Evolutionary conservation across 2,888 invertebrate genomes (phyloP).

Genomic region (Morinoia aosen): DNA sequence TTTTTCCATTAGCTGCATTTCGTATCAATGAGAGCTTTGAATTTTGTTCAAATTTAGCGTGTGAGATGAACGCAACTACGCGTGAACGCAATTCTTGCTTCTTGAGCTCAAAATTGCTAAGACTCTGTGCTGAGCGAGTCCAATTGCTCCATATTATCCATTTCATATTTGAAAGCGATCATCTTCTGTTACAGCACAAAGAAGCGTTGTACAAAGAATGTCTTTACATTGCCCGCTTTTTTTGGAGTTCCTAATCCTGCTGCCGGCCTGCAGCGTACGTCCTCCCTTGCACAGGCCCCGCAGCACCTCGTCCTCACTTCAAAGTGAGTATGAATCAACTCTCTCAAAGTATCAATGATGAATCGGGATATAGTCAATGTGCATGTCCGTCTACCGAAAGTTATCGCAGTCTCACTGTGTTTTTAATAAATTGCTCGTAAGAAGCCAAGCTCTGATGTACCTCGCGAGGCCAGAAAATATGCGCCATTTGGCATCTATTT

Average conservation of each 20-base stretch:
- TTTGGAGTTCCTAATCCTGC: not conserved
- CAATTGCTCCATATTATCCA: not conserved
- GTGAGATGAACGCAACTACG: not conserved
- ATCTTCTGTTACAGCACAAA: conserved; percentile 1
- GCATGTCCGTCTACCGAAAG: too few species aligned
- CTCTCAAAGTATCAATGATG: too few species aligned
- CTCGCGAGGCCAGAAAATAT: too few species aligned
- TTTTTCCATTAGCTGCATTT: not conserved
- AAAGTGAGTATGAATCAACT: too few species aligned
- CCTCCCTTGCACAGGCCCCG: not conserved
- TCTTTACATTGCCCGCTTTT: not conserved
- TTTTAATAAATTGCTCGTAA: too few species aligned
- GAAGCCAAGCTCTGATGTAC: too few species aligned
- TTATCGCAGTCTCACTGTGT: too few species aligned
- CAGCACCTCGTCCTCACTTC: too few species aligned
- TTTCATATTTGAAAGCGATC: conserved; percentile 4
- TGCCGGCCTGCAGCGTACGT: not conserved
- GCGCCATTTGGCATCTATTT: not conserved
- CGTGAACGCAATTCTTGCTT: not conserved
- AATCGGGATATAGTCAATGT: too few species aligned
- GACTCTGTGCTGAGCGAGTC: not conserved
- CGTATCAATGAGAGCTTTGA: not conserved
- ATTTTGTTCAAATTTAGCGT: not conserved
- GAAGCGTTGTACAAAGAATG: not conserved
- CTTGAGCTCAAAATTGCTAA: not conserved